Percentiles rank a stretch among this genome's conserved stretches.
phyloP scores from a whole-genome alignment of 2,888 invertebrate genomes.

The Caenorhabditis sp. region DNA sequence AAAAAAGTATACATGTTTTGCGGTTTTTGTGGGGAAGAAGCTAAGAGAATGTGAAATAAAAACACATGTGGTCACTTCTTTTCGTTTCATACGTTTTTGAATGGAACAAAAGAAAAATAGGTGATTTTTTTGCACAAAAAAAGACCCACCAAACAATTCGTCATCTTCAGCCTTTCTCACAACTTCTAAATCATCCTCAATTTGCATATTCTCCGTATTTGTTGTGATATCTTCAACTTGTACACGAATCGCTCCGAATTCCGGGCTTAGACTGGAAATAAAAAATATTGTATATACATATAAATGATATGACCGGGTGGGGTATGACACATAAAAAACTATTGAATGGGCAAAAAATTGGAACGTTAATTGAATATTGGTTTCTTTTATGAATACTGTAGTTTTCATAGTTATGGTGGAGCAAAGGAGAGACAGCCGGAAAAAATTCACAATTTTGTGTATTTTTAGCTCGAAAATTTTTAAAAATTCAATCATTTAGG shows the following conservation, averaged over 20 bases:
- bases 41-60: too few species aligned
- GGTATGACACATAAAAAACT: too few species aligned
- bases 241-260: constrained; percentile 39
- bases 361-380: neutral
- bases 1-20: neutral
- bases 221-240: constrained; percentile 42
- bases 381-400: neutral
- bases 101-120: neutral
- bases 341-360: neutral
- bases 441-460: too few species aligned
- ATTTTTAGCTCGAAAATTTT: too few species aligned
- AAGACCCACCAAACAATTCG: constrained; percentile 8
- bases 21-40: too few species aligned
- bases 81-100: too few species aligned
- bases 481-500: too few species aligned
- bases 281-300: neutral
- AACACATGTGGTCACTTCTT: too few species aligned
- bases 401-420: neutral
- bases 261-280: constrained; percentile 31
- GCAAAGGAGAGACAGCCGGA: too few species aligned
- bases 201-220: constrained; percentile 9
- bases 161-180: neutral
- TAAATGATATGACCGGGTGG: too few species aligned
- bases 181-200: constrained; percentile 16
- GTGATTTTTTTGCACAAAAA: neutral